Evolutionary conservation across 2,113 vertebrate species (phyloP), one percentile per base, ranked within the genome.

Genomic region (Crypturellus undulatus): DNA sequence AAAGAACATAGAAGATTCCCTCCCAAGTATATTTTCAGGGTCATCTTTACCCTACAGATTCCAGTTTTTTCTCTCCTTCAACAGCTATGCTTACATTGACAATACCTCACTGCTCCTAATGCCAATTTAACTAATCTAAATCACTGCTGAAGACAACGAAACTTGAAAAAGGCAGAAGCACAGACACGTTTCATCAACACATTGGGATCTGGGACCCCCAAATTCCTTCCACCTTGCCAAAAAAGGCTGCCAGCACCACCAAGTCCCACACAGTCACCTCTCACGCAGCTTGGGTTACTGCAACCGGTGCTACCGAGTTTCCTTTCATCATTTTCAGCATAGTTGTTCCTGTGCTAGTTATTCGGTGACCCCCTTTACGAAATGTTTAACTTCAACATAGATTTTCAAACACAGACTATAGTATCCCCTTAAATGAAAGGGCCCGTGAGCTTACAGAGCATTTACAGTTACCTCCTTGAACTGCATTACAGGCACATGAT

Each of bases 181-280:
- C 10, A 79, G 42, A 25, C 7, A 36, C 12, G 22, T 62, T 69
- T 69, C 51, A 59, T 45, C 4, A 45, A 56, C 19, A 36, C 9
- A 4, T 47, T 56, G 67, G 82, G 26, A 73, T 20, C 0, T n/a
- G 36, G 13, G 12, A 3, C 17, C 18, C n/a, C 56, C 34, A 13
- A 69, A 84, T 54, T 32, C 30, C 21, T 77, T 65, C n/a, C 22
- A 12, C 58, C 8, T 78, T 62, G 86, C 40, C 79, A 76, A 63
- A 63, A 63, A 21, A 22, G 11, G 12, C 38, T 49, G n/a, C 26
- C 63, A 30, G 15, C 70, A 24, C n/a, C 11, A 20, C 47, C 6
- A n/a, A 65, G 24, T 8, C 32, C 4, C 5, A 25, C 54, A 77
- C 2, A 0, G 1, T 2, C 20, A 28, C 14, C 11, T 63, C 22